These are phyloP conservation scores for Mastomys natalensis DNA, from an alignment of 2,113 vertebrate genomes.

Conservation along the genomic window DNA sequence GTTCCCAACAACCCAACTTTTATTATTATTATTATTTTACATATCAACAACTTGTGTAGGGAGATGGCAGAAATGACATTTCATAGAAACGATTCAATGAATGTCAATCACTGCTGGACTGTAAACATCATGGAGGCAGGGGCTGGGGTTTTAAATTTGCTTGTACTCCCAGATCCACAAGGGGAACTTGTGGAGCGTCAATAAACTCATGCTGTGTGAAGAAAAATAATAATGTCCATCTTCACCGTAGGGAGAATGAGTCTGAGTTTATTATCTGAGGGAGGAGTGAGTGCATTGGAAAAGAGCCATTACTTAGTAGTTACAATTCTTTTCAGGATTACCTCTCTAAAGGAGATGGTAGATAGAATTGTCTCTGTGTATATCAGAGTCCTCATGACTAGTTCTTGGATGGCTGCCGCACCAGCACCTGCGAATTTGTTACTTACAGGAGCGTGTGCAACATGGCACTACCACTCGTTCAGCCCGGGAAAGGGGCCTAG, in stretches of 20 bases:
- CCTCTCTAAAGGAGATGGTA: background rate
- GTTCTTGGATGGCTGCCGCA: background rate
- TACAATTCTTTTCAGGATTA: background rate
- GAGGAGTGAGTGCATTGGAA: background rate
- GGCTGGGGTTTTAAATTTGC: background rate
- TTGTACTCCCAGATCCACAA: background rate
- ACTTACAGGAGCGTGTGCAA: background rate
- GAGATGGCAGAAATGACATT: background rate
- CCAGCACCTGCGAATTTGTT: background rate
- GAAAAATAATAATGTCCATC: background rate
- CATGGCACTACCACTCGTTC: background rate
- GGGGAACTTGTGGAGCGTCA: background rate
- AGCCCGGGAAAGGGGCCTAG: background rate
- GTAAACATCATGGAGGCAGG: background rate
- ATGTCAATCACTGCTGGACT: background rate
- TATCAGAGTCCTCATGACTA: background rate
- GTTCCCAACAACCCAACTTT: background rate
- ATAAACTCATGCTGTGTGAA: background rate
- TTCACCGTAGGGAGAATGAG: background rate
- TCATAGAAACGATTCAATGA: background rate
- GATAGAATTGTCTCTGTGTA: background rate
- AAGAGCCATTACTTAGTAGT: background rate
- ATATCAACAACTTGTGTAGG: background rate
- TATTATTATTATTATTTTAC: no score
- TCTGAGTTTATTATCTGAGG: background rate